Conservation (phyloP, 2,888 invertebrate genomes). For the Bhutanitis thaidina region DNA sequence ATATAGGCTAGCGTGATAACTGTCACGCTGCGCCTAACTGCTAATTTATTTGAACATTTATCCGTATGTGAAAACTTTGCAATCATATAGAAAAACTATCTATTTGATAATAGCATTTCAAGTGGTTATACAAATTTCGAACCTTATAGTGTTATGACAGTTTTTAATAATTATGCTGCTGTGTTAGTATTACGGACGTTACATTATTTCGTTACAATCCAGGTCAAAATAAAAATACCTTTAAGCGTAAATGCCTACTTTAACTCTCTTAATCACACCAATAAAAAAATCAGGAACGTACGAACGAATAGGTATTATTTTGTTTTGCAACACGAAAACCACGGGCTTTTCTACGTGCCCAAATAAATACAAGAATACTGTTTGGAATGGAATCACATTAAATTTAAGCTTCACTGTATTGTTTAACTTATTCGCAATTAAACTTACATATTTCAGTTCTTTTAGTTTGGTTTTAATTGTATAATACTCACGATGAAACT, state of each 20-base stretch:
- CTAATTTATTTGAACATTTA: conserved; percentile 34
- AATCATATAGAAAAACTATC: not conserved
- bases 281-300: not conserved
- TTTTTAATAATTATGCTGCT: too few relatives aligned
- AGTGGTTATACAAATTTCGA: too few relatives aligned
- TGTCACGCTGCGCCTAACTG: conserved; percentile 39
- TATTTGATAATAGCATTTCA: too few relatives aligned
- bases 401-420: conserved; percentile 3
- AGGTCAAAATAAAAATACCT: too few relatives aligned
- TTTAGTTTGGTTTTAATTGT: too few relatives aligned
- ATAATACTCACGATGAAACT: too few relatives aligned
- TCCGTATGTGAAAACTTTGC: not conserved
- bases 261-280: too few relatives aligned
- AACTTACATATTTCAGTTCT: too few relatives aligned
- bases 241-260: too few relatives aligned
- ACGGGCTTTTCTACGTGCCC: conserved; percentile 1
- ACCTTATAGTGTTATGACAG: too few relatives aligned
- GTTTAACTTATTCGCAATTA: not conserved
- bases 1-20: conserved; percentile 42
- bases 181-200: too few relatives aligned
- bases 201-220: too few relatives aligned
- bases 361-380: not conserved
- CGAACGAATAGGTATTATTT: conserved; percentile 2
- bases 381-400: not conserved
- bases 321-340: not conserved